Evolutionary conservation across 2,888 invertebrate species (phyloP).

Genomic region (Campoletis raptor): DNA sequence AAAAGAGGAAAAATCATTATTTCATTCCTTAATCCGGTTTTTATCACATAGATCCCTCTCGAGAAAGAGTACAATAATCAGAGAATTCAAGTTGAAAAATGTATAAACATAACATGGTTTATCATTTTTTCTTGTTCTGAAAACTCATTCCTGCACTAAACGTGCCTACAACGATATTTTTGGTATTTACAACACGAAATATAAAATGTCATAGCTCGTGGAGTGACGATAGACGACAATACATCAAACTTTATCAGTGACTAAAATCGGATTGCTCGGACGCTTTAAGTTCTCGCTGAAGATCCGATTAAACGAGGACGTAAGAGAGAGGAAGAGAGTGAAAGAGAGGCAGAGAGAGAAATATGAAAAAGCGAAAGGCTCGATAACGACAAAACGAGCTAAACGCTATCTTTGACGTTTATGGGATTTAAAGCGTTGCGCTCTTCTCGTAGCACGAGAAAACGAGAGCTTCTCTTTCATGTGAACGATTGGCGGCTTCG

Average conservation of each 20-base stretch:
- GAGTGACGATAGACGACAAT: conserved; percentile 28
- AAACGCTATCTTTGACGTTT: conserved; percentile 67
- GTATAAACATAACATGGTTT: conserved; percentile 27
- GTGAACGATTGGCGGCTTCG: conserved; percentile 46
- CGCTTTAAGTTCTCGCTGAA: conserved; percentile 36
- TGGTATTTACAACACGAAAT: background rate
- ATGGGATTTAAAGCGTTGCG: conserved; percentile 68
- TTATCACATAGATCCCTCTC: background rate
- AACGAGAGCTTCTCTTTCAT: conserved; percentile 42
- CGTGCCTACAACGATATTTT: background rate
- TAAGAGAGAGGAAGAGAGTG: conserved; percentile 27
- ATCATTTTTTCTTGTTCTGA: background rate
- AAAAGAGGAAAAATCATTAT: background rate
- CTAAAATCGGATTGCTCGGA: conserved; percentile 50
- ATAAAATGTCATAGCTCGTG: conserved; percentile 32
- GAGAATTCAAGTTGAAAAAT: conserved; percentile 22
- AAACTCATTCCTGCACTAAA: background rate
- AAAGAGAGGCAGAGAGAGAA: background rate
- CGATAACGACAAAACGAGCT: conserved; percentile 60
- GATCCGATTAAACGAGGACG: conserved; percentile 5
- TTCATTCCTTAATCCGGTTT: background rate
- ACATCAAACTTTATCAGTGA: conserved; percentile 56
- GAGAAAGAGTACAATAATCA: background rate
- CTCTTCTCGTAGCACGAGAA: conserved; percentile 17
- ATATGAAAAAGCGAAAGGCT: conserved; percentile 31